Evolutionary conservation across 2,888 invertebrate species (phyloP).

Genomic region (Branchipolynoe longqiensis): DNA sequence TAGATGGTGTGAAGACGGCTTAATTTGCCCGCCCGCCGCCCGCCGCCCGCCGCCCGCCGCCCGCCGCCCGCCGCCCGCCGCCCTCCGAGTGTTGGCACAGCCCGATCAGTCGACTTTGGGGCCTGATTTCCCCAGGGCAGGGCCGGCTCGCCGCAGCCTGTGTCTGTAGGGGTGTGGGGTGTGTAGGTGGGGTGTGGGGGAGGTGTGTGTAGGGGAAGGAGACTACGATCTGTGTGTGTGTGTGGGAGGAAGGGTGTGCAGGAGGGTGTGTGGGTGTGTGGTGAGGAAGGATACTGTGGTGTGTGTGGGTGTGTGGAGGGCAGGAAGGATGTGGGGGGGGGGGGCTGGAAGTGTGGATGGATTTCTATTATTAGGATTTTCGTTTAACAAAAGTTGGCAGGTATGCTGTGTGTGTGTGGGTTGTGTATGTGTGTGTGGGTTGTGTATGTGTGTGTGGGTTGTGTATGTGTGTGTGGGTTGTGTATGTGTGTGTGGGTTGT

Average conservation of each 20-base stretch:
- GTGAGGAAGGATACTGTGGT: neutral
- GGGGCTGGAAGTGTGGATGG: neutral
- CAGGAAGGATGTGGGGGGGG: neutral
- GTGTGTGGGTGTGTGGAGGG: neutral
- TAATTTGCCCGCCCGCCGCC: slow-evolving; percentile 41
- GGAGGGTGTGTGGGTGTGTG: neutral
- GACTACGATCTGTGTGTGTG: neutral
- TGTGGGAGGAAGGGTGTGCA: slow-evolving; percentile 5
- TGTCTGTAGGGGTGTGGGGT: neutral
- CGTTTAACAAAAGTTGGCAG: too few relatives aligned
- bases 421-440: neutral
- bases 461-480: too few relatives aligned
- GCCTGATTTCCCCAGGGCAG: slow-evolving; percentile 54
- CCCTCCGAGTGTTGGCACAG: slow-evolving; percentile 45
- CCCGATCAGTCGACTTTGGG: slow-evolving; percentile 49
- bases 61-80: too few relatives aligned
- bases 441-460: too few relatives aligned
- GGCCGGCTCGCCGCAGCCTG: neutral
- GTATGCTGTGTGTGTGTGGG: neutral
- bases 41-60: too few relatives aligned
- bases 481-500: too few relatives aligned
- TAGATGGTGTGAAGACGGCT: slow-evolving; percentile 51
- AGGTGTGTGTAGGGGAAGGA: slow-evolving; percentile 2
- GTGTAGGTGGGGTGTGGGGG: slow-evolving; percentile 5
- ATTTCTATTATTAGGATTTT: neutral